phyloP scores from a whole-genome alignment of 2,797 vertebrate species.

The Syndactyla subalaris region DNA sequence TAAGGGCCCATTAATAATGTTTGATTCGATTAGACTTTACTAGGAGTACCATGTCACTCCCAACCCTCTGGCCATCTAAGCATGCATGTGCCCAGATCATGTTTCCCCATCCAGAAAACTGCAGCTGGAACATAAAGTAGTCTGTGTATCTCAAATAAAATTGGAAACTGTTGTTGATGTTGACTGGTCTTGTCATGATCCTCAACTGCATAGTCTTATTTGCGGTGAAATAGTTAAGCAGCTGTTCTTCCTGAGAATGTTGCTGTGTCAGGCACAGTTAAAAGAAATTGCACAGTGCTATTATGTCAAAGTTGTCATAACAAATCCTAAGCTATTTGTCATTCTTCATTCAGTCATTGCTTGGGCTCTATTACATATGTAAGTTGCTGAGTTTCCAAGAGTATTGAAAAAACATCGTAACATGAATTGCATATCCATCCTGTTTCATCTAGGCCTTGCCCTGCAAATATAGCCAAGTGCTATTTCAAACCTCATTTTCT shows the following conservation, averaged over 20 bases:
- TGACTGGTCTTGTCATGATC: neutral
- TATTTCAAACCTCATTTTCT: slow-evolving; percentile 7
- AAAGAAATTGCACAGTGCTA: neutral
- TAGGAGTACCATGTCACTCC: neutral
- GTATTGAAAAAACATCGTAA: slow-evolving; percentile 3
- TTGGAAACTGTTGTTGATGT: neutral
- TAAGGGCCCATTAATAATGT: neutral
- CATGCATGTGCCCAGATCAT: neutral
- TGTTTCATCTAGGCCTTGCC: neutral
- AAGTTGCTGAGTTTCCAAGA: slow-evolving; percentile 28
- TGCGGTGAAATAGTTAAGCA: neutral
- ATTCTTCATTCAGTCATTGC: slow-evolving; percentile 10
- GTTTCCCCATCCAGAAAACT: neutral
- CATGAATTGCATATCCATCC: neutral
- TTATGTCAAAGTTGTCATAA: slow-evolving; percentile 45
- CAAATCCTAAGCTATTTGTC: slow-evolving; percentile 12
- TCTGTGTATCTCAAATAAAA: neutral
- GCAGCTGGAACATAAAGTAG: neutral
- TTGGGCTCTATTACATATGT: neutral
- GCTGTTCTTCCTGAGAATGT: neutral
- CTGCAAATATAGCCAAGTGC: neutral
- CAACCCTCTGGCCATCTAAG: neutral
- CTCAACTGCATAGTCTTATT: neutral
- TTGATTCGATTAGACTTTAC: neutral
- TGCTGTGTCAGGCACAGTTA: neutral